phyloP scores from a whole-genome alignment of 2,888 invertebrate species.

The Pharmacophagus antenor region DNA sequence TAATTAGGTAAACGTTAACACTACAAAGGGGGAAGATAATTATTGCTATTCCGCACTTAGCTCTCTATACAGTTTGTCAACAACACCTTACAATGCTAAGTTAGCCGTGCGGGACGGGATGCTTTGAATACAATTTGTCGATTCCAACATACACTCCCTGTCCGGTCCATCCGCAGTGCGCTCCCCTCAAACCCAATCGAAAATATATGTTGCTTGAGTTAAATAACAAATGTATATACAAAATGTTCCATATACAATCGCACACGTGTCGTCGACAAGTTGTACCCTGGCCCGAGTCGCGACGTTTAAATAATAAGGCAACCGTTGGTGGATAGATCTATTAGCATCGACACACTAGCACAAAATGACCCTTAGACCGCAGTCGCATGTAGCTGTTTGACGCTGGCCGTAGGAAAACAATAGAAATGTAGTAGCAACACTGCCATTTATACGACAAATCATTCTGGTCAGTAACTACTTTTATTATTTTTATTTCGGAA shows the following conservation, averaged over 20 bases:
- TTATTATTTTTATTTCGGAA: too few relatives aligned
- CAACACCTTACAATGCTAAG: slow-evolving; percentile 31
- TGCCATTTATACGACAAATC: neutral
- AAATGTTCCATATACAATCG: neutral
- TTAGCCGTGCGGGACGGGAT: slow-evolving; percentile 28
- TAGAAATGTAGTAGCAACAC: neutral
- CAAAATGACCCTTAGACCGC: slow-evolving; percentile 38
- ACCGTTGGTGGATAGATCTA: slow-evolving; percentile 62
- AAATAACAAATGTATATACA: slow-evolving; percentile 25
- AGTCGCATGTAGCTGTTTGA: slow-evolving; percentile 21
- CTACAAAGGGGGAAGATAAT: slow-evolving; percentile 18
- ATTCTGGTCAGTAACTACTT: too few relatives aligned
- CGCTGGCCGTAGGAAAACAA: neutral
- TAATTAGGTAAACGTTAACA: slow-evolving; percentile 6
- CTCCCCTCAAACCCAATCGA: neutral
- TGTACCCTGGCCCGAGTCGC: neutral
- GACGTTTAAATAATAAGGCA: slow-evolving; percentile 60
- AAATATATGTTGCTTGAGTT: neutral
- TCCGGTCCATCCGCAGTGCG: too few relatives aligned
- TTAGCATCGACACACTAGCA: slow-evolving; percentile 52
- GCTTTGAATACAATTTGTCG: slow-evolving; percentile 27
- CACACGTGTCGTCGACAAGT: neutral
- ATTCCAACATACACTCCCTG: slow-evolving; percentile 5
- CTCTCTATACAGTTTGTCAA: slow-evolving; percentile 26
- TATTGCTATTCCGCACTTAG: slow-evolving; percentile 29